Conservation (phyloP, 35 echinoderm and acorn worm species). For the Strongylocentrotus purpuratus region DNA sequence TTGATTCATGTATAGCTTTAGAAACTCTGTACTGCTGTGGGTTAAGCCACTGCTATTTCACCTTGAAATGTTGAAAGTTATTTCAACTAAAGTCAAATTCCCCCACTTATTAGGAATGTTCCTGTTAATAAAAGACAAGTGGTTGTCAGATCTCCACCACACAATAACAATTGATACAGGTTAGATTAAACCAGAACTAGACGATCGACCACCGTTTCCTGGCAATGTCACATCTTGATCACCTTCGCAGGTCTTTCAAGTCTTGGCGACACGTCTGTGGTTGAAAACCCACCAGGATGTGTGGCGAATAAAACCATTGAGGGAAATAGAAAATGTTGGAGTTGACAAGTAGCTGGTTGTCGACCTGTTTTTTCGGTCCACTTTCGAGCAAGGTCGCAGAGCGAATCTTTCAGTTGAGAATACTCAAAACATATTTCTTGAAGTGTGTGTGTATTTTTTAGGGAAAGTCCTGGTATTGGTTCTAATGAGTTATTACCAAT, state of each 20-base stretch:
- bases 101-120: not conserved
- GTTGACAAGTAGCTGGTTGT: not conserved
- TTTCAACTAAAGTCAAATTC: not conserved
- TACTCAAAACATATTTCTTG: too few species aligned
- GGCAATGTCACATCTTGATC: not conserved
- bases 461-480: too few species aligned
- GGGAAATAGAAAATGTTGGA: not conserved
- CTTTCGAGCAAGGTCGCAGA: not conserved
- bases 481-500: too few species aligned
- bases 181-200: not conserved
- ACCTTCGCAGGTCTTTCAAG: not conserved
- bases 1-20: too few species aligned
- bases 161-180: not conserved
- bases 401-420: too few species aligned
- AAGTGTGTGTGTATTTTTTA: too few species aligned
- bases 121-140: not conserved
- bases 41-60: not conserved
- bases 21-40: too few species aligned
- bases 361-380: not conserved
- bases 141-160: not conserved
- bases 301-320: not conserved
- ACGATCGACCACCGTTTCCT: not conserved
- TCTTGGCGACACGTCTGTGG: not conserved
- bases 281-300: not conserved
- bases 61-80: not conserved